Conservation (phyloP, 2,888 invertebrate genomes). For the Lobophora halterata region DNA sequence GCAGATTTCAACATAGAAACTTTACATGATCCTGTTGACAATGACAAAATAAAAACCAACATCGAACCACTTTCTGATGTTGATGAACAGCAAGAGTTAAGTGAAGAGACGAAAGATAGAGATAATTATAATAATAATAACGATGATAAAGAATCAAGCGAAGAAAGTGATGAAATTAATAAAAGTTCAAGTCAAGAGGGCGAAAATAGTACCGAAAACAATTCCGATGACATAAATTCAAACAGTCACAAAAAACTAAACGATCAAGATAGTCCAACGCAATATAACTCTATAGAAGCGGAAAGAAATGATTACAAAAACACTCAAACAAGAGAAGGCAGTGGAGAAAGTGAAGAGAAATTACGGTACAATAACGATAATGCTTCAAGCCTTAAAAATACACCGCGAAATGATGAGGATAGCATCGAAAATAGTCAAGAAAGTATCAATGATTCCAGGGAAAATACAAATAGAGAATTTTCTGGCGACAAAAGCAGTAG, state of each 20-base stretch:
- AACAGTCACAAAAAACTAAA: slow-evolving; percentile 15
- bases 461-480: background rate
- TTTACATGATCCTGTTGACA: slow-evolving; percentile 40
- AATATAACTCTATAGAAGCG: slow-evolving; percentile 6
- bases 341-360: slow-evolving; percentile 14
- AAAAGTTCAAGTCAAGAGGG: slow-evolving; percentile 5
- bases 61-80: background rate
- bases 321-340: slow-evolving; percentile 11
- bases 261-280: background rate
- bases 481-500: background rate
- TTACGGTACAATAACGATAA: slow-evolving; percentile 15
- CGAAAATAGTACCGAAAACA: slow-evolving; percentile 10
- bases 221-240: slow-evolving; percentile 14
- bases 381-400: slow-evolving; percentile 17
- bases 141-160: slow-evolving; percentile 2
- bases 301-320: slow-evolving; percentile 9
- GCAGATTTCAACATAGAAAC: slow-evolving; percentile 67
- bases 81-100: slow-evolving; percentile 3
- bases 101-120: slow-evolving; percentile 3
- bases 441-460: too few species aligned
- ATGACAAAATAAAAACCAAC: slow-evolving; percentile 10
- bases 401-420: slow-evolving; percentile 20
- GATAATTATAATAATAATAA: background rate
- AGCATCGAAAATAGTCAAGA: slow-evolving; percentile 26
- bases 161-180: slow-evolving; percentile 10